A percentile compares a stretch with the other conserved stretches of the same genome.
Conservation (phyloP, 2,888 invertebrate genomes). For the Unio pictorum region DNA sequence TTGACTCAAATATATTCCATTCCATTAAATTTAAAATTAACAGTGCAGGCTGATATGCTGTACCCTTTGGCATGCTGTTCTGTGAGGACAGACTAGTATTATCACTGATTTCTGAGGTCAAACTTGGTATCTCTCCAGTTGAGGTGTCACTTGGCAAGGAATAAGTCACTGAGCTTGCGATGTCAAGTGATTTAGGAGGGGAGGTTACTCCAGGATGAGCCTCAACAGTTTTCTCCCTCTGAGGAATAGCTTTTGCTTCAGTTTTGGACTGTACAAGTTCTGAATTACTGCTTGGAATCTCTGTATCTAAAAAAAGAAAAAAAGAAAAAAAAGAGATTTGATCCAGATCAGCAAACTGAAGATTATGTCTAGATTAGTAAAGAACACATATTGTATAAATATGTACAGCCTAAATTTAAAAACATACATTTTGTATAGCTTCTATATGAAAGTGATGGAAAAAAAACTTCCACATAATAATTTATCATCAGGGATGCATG, state of each 20-base stretch:
- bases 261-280: slow-evolving; percentile 5
- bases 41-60: no score
- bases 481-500: slow-evolving; percentile 29
- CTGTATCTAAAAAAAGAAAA: slow-evolving; percentile 30
- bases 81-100: no score
- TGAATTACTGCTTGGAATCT: slow-evolving; percentile 39
- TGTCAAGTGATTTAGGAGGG: slow-evolving; percentile 22
- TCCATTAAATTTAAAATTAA: no score
- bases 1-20: no score
- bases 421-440: not conserved
- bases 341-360: not conserved
- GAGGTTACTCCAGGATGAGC: slow-evolving; percentile 16
- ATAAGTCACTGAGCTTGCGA: slow-evolving; percentile 28
- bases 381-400: not conserved
- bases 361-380: not conserved
- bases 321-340: not conserved
- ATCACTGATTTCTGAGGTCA: no score
- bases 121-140: no score
- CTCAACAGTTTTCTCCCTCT: slow-evolving; percentile 7
- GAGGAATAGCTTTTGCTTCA: slow-evolving; percentile 19
- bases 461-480: not conserved
- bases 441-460: not conserved
- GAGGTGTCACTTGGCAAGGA: slow-evolving; percentile 4
- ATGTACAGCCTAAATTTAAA: not conserved
- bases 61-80: no score